Evolutionary conservation across 2,113 vertebrate species (phyloP).

Genomic region (Mesitornis unicolor): DNA sequence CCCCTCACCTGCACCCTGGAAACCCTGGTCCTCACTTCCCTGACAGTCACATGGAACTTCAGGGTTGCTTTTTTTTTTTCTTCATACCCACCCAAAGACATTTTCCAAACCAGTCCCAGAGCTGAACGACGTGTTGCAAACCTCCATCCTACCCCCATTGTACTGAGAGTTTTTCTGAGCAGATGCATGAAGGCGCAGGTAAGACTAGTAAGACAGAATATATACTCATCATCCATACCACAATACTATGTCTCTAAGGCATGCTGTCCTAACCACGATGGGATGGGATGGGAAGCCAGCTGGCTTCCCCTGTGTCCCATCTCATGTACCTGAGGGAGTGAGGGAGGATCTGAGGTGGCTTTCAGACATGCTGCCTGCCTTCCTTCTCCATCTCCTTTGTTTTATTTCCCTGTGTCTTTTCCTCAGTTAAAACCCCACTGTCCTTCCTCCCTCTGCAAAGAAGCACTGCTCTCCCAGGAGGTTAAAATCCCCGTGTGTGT

Average conservation of each 20-base stretch:
- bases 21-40: background rate
- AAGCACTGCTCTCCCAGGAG: accelerated
- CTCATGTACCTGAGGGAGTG: background rate
- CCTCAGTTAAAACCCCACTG: background rate
- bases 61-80: background rate
- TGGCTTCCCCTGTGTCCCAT: background rate
- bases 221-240: background rate
- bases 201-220: background rate
- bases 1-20: background rate
- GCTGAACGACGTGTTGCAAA: background rate
- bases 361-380: accelerated
- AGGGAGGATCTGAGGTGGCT: background rate
- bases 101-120: background rate
- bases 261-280: background rate
- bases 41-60: background rate
- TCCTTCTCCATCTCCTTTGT: background rate
- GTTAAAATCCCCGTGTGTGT: background rate
- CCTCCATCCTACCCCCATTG: background rate
- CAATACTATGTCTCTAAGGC: conserved; percentile 7
- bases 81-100: background rate
- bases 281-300: background rate
- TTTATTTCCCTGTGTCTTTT: background rate
- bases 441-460: background rate
- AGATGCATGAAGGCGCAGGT: background rate
- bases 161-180: background rate